A percentile compares a stretch with the other conserved stretches of the same genome.
Conservation (phyloP, 1,140 invertebrate species). For the Drosophila ananassae region DNA sequence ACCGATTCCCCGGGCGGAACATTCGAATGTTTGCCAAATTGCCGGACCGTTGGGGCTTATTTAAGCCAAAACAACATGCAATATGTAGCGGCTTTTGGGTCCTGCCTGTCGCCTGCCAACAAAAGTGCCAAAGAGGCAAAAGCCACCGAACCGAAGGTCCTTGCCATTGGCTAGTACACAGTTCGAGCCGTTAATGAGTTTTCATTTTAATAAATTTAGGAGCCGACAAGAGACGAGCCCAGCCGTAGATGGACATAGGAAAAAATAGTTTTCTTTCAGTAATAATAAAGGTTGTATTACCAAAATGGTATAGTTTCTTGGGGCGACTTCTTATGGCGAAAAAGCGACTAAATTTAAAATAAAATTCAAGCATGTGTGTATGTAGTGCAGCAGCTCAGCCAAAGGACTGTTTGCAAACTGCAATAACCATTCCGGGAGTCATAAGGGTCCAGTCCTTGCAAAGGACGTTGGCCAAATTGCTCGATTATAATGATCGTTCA, state of each 20-base stretch:
- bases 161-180: conserved; percentile 23
- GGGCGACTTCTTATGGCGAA: background rate
- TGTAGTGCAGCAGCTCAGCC: background rate
- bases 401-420: conserved; percentile 59
- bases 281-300: too few relatives aligned
- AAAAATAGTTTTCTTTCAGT: background rate
- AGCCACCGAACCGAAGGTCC: conserved; percentile 28
- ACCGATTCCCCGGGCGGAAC: conserved; percentile 43
- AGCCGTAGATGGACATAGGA: conserved; percentile 11
- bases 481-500: conserved; percentile 68
- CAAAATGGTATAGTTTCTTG: too few relatives aligned
- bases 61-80: conserved; percentile 57
- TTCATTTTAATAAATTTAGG: conserved; percentile 43
- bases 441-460: conserved; percentile 24
- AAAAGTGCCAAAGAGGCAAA: conserved; percentile 13
- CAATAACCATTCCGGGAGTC: conserved; percentile 41
- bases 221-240: conserved; percentile 6
- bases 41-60: conserved; percentile 54
- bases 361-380: background rate
- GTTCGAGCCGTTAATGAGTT: conserved; percentile 51
- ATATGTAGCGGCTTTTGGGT: conserved; percentile 42
- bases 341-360: too few relatives aligned
- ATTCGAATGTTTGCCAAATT: conserved; percentile 69
- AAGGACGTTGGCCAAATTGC: conserved; percentile 50
- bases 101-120: conserved; percentile 55